These are phyloP conservation scores for Leptopilina myrica DNA, from an alignment of 2,888 invertebrate genomes.

Conservation along the genomic window DNA sequence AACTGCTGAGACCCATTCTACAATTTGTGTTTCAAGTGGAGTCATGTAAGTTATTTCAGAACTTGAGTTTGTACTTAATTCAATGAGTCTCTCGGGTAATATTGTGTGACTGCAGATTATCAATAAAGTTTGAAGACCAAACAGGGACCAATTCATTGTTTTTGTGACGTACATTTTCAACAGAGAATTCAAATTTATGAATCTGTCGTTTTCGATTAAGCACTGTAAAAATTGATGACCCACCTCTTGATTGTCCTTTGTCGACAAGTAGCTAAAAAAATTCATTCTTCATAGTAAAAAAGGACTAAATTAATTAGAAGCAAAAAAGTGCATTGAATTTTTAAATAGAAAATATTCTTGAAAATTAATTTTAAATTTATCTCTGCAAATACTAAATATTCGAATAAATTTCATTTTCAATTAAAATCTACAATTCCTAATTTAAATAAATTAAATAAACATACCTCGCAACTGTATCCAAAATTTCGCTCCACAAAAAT, in stretches of 20 bases:
- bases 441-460: background rate
- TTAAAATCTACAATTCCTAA: too few relatives aligned
- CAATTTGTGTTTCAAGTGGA: constrained; percentile 60
- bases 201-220: constrained; percentile 71
- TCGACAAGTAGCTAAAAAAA: constrained; percentile 73
- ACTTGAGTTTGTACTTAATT: constrained; percentile 50
- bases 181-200: constrained; percentile 69
- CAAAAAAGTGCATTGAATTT: background rate
- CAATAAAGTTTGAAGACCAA: constrained; percentile 73
- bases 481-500: constrained; percentile 73
- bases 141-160: constrained; percentile 70
- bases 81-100: constrained; percentile 57
- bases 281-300: background rate
- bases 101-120: constrained; percentile 67
- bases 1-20: constrained; percentile 65
- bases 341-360: too few relatives aligned
- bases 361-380: too few relatives aligned
- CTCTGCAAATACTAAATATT: too few relatives aligned
- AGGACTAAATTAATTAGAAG: background rate
- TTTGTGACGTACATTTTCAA: constrained; percentile 75
- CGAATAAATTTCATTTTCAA: too few relatives aligned
- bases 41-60: constrained; percentile 41
- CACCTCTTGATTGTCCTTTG: constrained; percentile 45
- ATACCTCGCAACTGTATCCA: constrained; percentile 75
- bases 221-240: constrained; percentile 76